A percentile compares a stretch with the other conserved stretches of the same genome.
Conservation (phyloP, 2,113 vertebrate genomes). For the Oceanodroma tethys region DNA sequence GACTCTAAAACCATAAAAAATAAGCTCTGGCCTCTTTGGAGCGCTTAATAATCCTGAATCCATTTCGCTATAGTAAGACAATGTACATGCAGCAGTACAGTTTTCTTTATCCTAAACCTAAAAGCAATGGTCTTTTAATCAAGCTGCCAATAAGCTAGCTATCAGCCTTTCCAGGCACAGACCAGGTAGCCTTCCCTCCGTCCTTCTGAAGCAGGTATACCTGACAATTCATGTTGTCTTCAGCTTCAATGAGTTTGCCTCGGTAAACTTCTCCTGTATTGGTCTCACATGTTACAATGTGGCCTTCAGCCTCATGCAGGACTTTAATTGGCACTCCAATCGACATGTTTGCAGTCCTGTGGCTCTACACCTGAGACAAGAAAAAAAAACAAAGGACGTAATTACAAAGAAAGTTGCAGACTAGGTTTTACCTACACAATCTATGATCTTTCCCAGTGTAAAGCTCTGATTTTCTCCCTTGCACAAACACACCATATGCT, state of each 20-base stretch:
- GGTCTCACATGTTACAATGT: slow-evolving; percentile 97
- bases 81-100: accelerated
- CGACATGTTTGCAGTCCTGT: slow-evolving; percentile 79
- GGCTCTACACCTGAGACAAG: neutral
- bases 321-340: slow-evolving; percentile 97
- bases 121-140: neutral
- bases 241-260: slow-evolving; percentile 94
- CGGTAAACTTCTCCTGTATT: slow-evolving; percentile 96
- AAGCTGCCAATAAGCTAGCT: neutral
- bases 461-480: accelerated
- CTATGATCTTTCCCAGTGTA: accelerated
- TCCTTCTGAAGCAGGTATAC: slow-evolving; percentile 48
- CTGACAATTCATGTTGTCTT: slow-evolving; percentile 99
- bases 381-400: neutral
- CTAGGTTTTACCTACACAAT: neutral
- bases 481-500: accelerated
- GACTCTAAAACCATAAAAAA: neutral
- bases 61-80: accelerated
- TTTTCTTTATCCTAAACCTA: neutral
- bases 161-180: neutral
- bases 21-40: neutral
- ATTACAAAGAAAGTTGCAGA: neutral
- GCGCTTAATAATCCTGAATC: neutral
- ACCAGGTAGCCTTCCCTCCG: too few relatives aligned
- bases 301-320: slow-evolving; percentile 97